Percentiles rank a stretch among this genome's conserved stretches.
Evolutionary conservation across 2,888 invertebrate species (phyloP).

Genomic region (Pyrrhosoma nymphula): DNA sequence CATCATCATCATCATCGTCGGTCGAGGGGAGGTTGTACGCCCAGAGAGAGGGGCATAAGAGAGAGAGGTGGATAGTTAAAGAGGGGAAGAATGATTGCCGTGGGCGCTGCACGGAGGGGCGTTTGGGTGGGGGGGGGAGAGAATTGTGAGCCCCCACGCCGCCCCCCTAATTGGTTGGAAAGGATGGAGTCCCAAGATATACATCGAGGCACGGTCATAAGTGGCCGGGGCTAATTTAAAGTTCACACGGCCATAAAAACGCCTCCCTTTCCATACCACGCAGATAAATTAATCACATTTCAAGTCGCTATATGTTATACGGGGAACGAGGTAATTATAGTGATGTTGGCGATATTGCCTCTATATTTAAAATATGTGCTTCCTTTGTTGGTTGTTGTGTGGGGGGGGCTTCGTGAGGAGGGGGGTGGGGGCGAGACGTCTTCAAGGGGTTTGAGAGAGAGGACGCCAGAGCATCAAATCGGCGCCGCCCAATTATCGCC

Average conservation of each 20-base stretch:
- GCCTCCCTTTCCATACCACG: conserved; percentile 60
- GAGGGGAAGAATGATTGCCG: neutral
- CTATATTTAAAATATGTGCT: conserved; percentile 64
- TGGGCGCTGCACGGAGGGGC: neutral
- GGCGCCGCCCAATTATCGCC: neutral
- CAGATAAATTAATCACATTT: conserved; percentile 66
- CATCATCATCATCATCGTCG: too few species aligned
- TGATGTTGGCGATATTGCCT: conserved; percentile 64
- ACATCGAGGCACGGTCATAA: conserved; percentile 61
- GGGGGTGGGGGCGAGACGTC: neutral
- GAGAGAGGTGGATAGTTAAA: neutral
- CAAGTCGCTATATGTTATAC: conserved; percentile 57
- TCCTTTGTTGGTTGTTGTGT: conserved; percentile 30
- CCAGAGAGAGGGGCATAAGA: neutral
- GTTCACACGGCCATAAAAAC: conserved; percentile 67
- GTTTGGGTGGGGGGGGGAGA: neutral
- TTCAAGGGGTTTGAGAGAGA: too few species aligned
- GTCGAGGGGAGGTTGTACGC: too few species aligned
- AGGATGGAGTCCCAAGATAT: conserved; percentile 56
- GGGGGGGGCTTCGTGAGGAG: neutral
- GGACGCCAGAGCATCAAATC: neutral
- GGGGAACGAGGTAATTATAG: conserved; percentile 61
- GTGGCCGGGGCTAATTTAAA: conserved; percentile 66
- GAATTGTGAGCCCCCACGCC: neutral
- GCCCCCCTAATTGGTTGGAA: conserved; percentile 49